Base-by-base conservation (phyloP, 2,113 vertebrate species). In the Toxotes chatareus region DNA sequence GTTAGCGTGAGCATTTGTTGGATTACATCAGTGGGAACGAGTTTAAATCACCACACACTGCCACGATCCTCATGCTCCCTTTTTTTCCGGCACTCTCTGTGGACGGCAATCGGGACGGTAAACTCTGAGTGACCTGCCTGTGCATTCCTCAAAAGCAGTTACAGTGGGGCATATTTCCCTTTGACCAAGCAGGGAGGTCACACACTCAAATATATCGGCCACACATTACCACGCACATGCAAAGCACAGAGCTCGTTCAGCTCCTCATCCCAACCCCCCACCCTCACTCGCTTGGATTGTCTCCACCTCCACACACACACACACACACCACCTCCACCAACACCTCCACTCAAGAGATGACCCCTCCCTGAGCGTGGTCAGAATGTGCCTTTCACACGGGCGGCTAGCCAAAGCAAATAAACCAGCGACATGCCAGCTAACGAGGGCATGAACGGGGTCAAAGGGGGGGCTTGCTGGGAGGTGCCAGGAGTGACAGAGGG, bases 351-450 rank as follows among this genome's bases (percentile, higher is more conserved):
- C 56, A 53, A 27, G 56, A 66, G 64, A 62, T 89, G 86, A 88
- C 87, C 85, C 74, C 82, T 85, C 68, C 82, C 70, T 12, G 78
- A 88, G 86, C 57, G 55, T 88, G 86, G 79, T 90, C 86, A 82
- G 86, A 92, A 89, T 87, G 84, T 88, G 87, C 79, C 85, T 89
- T 92, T 93, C 92, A 93, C 89, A 93, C 74, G 34, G 93, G 90
- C 91, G 57, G 55, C 74, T 36, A 67, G 90, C 93, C 93, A 95
- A 95, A 93, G 92, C 82, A 95, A 95, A 95, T 93, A 95, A 94
- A 95, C 85, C 90, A 93, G 92, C 88, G 80, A 87, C 88, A 85
- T 88, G 79, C 91, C 86, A 88, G 89, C 86, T 93, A 95, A 94
- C 87, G 84, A 94, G 92, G 92, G 93, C 88, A 93, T 92, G 88